Percentiles rank a stretch among this genome's conserved stretches.
These are phyloP conservation scores for Diloba caeruleocephala DNA, from an alignment of 2,888 invertebrate species.

Conservation along the genomic window DNA sequence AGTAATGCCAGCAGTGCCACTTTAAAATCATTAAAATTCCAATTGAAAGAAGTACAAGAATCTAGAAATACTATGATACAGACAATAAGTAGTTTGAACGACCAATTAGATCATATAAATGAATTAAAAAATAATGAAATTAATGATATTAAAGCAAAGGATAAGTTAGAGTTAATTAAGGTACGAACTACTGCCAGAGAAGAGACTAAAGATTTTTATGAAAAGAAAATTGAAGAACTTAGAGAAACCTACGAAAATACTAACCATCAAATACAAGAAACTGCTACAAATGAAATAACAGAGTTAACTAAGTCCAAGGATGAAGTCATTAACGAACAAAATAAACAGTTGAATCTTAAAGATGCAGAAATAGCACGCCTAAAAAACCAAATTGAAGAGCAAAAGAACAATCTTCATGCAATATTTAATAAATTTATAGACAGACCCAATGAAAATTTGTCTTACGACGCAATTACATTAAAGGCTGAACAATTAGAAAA, in stretches of 20 bases:
- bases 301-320: conserved; percentile 53
- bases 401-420: conserved; percentile 67
- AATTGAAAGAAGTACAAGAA: conserved; percentile 71
- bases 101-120: conserved; percentile 67
- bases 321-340: conserved; percentile 67
- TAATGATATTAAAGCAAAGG: conserved; percentile 69
- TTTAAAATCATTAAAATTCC: conserved; percentile 67
- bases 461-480: conserved; percentile 55
- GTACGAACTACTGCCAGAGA: conserved; percentile 64
- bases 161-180: conserved; percentile 72
- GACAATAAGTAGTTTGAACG: conserved; percentile 66
- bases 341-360: conserved; percentile 66
- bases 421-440: conserved; percentile 67
- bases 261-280: conserved; percentile 62
- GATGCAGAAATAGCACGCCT: conserved; percentile 69
- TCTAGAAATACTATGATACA: conserved; percentile 68
- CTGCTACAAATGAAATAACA: conserved; percentile 57
- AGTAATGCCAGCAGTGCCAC: conserved; percentile 63
- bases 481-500: conserved; percentile 73
- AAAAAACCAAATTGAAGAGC: conserved; percentile 65
- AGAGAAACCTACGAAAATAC: conserved; percentile 65
- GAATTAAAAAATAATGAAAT: conserved; percentile 73
- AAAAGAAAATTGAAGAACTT: conserved; percentile 70
- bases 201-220: conserved; percentile 65
- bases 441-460: conserved; percentile 59